Evolutionary conservation across 92 coral and sea anemone genomes (phyloP).

Genomic region (Palythoa grandiflora): DNA sequence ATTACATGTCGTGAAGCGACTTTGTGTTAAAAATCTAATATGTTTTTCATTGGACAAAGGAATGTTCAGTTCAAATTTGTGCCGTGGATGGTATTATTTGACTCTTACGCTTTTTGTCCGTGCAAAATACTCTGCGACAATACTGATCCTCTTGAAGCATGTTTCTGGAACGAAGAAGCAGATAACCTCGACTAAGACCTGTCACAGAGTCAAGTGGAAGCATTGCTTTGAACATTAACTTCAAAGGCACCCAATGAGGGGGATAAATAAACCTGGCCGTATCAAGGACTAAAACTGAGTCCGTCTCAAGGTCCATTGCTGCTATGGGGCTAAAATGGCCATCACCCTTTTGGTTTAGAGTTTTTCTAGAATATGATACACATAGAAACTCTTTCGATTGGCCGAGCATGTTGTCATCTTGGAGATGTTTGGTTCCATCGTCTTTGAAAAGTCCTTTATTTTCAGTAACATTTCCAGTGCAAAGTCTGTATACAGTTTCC

Average conservation of each 20-base stretch:
- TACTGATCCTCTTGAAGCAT: neutral
- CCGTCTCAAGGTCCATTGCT: slow-evolving; percentile 81
- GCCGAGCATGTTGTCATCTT: slow-evolving; percentile 30
- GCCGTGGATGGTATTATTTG: too few species aligned
- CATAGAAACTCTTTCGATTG: slow-evolving; percentile 69
- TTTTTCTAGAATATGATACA: slow-evolving; percentile 72
- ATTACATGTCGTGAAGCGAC: too few species aligned
- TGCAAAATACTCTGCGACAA: too few species aligned
- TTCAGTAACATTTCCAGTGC: neutral
- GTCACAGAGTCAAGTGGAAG: slow-evolving; percentile 75
- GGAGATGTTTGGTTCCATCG: slow-evolving; percentile 32
- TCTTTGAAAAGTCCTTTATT: neutral
- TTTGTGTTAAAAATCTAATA: too few species aligned
- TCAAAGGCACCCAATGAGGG: slow-evolving; percentile 90
- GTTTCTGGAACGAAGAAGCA: slow-evolving; percentile 62
- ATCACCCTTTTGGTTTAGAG: slow-evolving; percentile 82
- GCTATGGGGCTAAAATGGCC: slow-evolving; percentile 97
- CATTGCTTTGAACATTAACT: slow-evolving; percentile 82
- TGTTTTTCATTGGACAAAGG: too few species aligned
- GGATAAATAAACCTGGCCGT: slow-evolving; percentile 96
- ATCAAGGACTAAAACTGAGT: slow-evolving; percentile 83
- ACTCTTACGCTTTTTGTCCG: too few species aligned
- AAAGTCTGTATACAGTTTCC: slow-evolving; percentile 4
- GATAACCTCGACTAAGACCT: slow-evolving; percentile 82
- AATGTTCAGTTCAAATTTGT: too few species aligned